Conservation (phyloP, 2,797 vertebrate genomes). For the Dendrocincla fuliginosa region DNA sequence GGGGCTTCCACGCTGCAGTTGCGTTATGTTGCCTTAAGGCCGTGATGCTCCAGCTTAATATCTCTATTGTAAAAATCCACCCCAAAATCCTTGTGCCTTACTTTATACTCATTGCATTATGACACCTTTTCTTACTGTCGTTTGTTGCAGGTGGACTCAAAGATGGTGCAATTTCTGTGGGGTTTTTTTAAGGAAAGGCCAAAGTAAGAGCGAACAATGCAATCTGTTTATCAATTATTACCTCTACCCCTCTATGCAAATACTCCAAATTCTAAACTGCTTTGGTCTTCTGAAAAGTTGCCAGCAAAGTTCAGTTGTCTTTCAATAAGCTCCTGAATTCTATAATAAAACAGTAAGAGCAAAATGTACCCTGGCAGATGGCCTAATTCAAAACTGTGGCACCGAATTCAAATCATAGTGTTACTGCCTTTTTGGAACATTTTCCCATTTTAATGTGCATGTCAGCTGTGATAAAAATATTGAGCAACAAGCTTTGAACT, state of each 20-base stretch:
- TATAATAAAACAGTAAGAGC: slow-evolving; percentile 24
- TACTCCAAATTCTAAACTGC: background rate
- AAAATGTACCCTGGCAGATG: slow-evolving; percentile 52
- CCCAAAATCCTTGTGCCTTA: background rate
- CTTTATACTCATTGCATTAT: background rate
- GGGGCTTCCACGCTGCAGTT: background rate
- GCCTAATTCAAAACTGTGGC: slow-evolving; percentile 3
- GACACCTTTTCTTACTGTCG: background rate
- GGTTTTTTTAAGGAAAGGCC: background rate
- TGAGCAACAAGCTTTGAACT: slow-evolving; percentile 47
- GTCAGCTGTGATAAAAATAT: slow-evolving; percentile 43
- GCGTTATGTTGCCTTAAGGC: background rate
- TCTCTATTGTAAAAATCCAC: background rate
- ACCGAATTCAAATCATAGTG: background rate
- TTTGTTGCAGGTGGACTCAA: background rate
- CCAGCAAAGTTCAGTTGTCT: slow-evolving; percentile 6
- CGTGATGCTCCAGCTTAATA: background rate
- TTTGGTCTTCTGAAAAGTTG: background rate
- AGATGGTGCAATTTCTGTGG: background rate
- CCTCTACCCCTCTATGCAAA: background rate
- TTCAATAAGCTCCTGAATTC: slow-evolving; percentile 21
- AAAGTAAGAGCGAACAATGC: background rate
- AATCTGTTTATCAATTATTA: background rate
- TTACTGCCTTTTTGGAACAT: slow-evolving; percentile 16
- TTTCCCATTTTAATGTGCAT: background rate